Evolutionary conservation across 2,113 vertebrate genomes (phyloP), one percentile per base, ranked within the genome.

Genomic region (Pheucticus melanocephalus): DNA sequence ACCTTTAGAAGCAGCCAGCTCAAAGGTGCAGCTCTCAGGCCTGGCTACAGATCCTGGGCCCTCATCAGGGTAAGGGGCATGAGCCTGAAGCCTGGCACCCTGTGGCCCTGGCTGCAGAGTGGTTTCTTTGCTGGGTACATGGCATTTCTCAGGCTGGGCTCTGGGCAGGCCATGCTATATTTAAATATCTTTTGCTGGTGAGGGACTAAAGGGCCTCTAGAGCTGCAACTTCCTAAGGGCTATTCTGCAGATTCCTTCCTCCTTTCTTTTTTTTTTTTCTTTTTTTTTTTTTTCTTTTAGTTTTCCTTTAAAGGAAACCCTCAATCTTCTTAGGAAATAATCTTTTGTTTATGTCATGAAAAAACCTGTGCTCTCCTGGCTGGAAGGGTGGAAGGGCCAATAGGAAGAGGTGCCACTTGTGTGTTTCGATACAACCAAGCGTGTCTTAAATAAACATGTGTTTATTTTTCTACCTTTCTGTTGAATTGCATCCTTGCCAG

Each of bases 381-480:
- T 0, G 2, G 35, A 33, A 81, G 50, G 2, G 0, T 80, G 72
- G 80, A 91, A 81, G 83, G 88, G 42, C 82, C 91, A 84, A 44
- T 96, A 82, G 93, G 87, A 93, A 92, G 79, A 92, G 54, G 70
- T 75, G 65, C 57, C 93, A 94, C 88, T 95, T 89, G 84, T 82
- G 47, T 1, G 0, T 91, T 92, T 88, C 10, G 28, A 86, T 96
- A 92, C 69, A 86, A 77, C 86, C 61, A 30, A 89, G 73, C 4
- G 7, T 54, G 88, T 95, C 95, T 96, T 96, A 95, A 96, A 97
- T 95, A 97, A 96, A 97, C 96, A 97, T 44, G 78, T 97, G 94
- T 96, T 97, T 97, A 95, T 98, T 98, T 97, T 97, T 96, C 91
- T 97, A 93, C 88, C 87, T 97, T 88, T 92, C 87, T 90, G 86